Evolutionary conservation across 2,113 vertebrate genomes (phyloP).

Genomic region (Herpailurus yagouaroundi): DNA sequence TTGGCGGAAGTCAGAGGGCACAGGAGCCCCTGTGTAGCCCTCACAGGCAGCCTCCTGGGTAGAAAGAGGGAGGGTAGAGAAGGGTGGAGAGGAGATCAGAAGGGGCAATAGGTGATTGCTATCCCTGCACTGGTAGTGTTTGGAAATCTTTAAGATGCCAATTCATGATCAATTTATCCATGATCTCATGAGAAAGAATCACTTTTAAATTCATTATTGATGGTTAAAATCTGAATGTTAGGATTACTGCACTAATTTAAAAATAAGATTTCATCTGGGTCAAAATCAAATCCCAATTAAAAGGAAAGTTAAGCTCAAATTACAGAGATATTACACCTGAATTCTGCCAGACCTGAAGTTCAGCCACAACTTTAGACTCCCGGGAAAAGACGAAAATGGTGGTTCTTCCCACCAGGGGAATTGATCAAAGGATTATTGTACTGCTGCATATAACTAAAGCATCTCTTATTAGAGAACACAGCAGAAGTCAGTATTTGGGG

Average conservation of each 20-base stretch:
- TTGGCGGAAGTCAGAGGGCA: slow-evolving; percentile 45
- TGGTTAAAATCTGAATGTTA: neutral
- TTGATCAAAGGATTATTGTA: neutral
- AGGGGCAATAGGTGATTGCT: neutral
- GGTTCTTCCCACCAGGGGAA: neutral
- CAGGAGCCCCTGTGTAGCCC: neutral
- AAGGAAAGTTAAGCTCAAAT: slow-evolving; percentile 43
- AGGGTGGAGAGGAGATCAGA: neutral
- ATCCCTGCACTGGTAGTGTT: neutral
- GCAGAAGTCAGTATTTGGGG: neutral
- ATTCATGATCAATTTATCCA: slow-evolving; percentile 4
- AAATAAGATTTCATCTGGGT: slow-evolving; percentile 41
- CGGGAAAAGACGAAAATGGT: neutral
- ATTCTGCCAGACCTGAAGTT: neutral
- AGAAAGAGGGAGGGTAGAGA: neutral
- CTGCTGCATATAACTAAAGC: neutral
- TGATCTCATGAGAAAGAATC: neutral
- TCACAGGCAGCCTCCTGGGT: neutral
- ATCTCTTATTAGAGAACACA: neutral
- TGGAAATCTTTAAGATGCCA: slow-evolving; percentile 36
- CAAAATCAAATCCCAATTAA: slow-evolving; percentile 35
- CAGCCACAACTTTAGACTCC: neutral
- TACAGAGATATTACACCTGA: slow-evolving; percentile 38
- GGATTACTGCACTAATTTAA: neutral
- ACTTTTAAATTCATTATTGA: neutral